phyloP scores from a whole-genome alignment of 2,888 invertebrate genomes.

The Euspilapteryx auroguttella region DNA sequence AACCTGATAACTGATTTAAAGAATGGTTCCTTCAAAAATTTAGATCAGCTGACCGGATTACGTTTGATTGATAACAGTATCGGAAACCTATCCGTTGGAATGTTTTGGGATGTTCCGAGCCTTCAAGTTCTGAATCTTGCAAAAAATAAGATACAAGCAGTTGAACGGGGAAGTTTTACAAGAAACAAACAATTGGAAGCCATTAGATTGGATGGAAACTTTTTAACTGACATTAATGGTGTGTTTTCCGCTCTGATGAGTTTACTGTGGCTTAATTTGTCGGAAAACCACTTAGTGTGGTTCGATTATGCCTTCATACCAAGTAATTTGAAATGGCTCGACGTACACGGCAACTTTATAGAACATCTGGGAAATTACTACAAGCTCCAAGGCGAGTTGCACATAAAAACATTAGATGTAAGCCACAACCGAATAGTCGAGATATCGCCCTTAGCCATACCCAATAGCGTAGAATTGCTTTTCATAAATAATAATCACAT shows the following conservation, averaged over 20 bases:
- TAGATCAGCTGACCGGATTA: conserved; percentile 84
- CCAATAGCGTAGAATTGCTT: conserved; percentile 82
- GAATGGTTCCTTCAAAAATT: conserved; percentile 82
- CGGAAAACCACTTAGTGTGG: conserved; percentile 89
- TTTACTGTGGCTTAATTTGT: conserved; percentile 83
- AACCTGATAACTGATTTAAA: conserved; percentile 84
- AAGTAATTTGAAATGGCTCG: conserved; percentile 85
- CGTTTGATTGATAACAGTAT: conserved; percentile 88
- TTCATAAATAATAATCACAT: conserved; percentile 91
- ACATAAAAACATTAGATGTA: conserved; percentile 83
- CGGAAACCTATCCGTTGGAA: conserved; percentile 79
- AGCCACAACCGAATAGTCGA: conserved; percentile 86
- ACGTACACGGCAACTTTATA: conserved; percentile 88
- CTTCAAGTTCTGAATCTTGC: conserved; percentile 86
- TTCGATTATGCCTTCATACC: conserved; percentile 93
- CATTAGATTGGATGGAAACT: conserved; percentile 85
- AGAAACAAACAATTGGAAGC: conserved; percentile 82
- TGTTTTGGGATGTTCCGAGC: conserved; percentile 83
- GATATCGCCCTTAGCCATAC: conserved; percentile 79
- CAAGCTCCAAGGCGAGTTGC: conserved; percentile 76
- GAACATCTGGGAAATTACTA: conserved; percentile 87
- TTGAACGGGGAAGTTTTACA: conserved; percentile 83
- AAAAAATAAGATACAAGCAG: conserved; percentile 82
- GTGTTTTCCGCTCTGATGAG: conserved; percentile 82
- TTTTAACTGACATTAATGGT: conserved; percentile 85